Conservation (phyloP, 2,797 vertebrate species). For the Oophaga sylvatica region DNA sequence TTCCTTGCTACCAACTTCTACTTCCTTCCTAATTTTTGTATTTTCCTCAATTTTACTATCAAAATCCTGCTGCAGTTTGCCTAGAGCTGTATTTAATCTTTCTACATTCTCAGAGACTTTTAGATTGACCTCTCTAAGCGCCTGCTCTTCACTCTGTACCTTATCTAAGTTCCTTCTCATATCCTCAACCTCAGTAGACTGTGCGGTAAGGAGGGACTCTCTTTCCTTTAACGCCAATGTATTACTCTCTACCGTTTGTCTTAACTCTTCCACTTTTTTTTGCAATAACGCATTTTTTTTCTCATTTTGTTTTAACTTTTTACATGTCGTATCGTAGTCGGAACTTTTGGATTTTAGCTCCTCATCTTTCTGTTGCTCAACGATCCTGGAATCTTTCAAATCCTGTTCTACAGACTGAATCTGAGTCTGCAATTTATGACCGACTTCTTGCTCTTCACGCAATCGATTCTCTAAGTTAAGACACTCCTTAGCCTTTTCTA, state of each 20-base stretch:
- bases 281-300: constrained; percentile 76
- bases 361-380: constrained; percentile 72
- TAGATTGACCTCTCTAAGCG: constrained; percentile 67
- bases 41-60: constrained; percentile 72
- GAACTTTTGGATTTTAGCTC: constrained; percentile 66
- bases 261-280: constrained; percentile 77
- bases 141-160: constrained; percentile 72
- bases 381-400: constrained; percentile 67
- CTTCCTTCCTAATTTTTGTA: constrained; percentile 70
- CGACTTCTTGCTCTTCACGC: constrained; percentile 71
- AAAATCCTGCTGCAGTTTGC: constrained; percentile 73
- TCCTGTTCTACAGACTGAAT: constrained; percentile 69
- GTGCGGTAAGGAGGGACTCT: constrained; percentile 66
- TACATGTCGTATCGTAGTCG: constrained; percentile 70
- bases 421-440: constrained; percentile 71
- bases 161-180: constrained; percentile 66
- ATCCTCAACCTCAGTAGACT: constrained; percentile 67
- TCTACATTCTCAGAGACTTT: constrained; percentile 68
- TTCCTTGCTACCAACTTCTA: constrained; percentile 73
- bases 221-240: constrained; percentile 74
- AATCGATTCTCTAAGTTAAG: constrained; percentile 71
- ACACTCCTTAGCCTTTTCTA: constrained; percentile 79
- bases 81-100: constrained; percentile 71
- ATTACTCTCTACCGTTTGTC: constrained; percentile 76
- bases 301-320: constrained; percentile 73